These are phyloP conservation scores for Excalfactoria chinensis DNA, from an alignment of 2,113 vertebrate genomes.

Conservation along the genomic window DNA sequence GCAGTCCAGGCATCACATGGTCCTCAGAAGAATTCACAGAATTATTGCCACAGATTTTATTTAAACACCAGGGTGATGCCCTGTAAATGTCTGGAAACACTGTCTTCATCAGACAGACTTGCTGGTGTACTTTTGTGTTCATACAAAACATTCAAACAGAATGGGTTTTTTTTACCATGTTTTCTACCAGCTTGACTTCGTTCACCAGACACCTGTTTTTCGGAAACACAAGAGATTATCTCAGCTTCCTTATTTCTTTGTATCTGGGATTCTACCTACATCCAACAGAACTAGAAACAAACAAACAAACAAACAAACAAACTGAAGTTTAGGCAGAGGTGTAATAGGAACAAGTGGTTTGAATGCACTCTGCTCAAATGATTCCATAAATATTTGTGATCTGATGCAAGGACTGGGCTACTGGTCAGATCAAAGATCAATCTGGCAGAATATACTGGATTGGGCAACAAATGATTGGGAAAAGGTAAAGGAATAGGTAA, in stretches of 20 bases:
- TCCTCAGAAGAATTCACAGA: not conserved
- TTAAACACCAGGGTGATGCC: not conserved
- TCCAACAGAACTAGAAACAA: not conserved
- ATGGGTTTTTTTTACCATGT: not conserved
- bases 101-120: not conserved
- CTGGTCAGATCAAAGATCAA: not conserved
- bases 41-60: not conserved
- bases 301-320: not conserved
- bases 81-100: not conserved
- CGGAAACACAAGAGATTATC: not conserved
- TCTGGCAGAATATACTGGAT: not conserved
- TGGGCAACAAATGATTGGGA: not conserved
- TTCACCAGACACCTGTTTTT: not conserved
- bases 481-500: not conserved
- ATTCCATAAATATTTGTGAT: not conserved
- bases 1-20: not conserved
- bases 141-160: not conserved
- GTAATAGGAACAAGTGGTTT: not conserved
- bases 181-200: not conserved
- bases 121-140: not conserved
- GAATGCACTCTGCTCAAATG: not conserved
- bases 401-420: not conserved
- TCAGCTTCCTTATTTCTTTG: not conserved
- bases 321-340: not conserved
- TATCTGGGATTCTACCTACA: not conserved